Evolutionary conservation across 2,113 vertebrate genomes (phyloP).

Genomic region (Bujurquina vittata): DNA sequence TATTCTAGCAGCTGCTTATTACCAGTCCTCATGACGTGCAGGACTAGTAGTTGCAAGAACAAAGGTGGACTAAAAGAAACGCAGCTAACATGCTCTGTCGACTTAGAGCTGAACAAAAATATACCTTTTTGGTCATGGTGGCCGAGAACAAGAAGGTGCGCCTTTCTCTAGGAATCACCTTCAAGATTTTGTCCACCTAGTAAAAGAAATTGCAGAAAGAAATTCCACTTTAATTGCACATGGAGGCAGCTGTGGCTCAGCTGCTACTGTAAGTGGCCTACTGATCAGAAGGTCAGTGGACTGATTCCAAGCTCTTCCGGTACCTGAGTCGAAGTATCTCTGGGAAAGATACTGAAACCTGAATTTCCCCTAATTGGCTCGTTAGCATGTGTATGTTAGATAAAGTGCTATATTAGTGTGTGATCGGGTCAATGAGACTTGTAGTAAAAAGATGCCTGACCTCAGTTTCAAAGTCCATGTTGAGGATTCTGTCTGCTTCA

Average conservation of each 20-base stretch:
- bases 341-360: too few species aligned
- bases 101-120: neutral
- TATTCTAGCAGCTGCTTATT: neutral
- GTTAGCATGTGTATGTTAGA: too few species aligned
- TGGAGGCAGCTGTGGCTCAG: neutral
- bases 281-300: neutral
- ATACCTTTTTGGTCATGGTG: constrained; percentile 99
- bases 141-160: constrained; percentile 96
- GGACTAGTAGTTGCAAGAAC: neutral
- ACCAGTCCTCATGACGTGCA: neutral
- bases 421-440: too few species aligned
- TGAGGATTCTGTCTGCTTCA: constrained; percentile 96
- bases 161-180: constrained; percentile 95
- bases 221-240: neutral
- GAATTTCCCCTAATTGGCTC: too few species aligned
- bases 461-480: constrained; percentile 99
- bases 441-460: constrained; percentile 59
- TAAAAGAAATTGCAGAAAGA: too few species aligned
- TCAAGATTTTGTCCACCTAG: constrained; percentile 95
- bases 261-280: neutral
- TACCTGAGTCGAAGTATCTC: too few species aligned
- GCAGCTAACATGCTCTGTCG: rapidly evolving
- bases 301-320: too few species aligned
- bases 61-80: neutral
- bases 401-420: too few species aligned